Percentiles rank a stretch among this genome's conserved stretches.
Conservation (phyloP, 2,797 vertebrate species). For the Sitta carolinensis region DNA sequence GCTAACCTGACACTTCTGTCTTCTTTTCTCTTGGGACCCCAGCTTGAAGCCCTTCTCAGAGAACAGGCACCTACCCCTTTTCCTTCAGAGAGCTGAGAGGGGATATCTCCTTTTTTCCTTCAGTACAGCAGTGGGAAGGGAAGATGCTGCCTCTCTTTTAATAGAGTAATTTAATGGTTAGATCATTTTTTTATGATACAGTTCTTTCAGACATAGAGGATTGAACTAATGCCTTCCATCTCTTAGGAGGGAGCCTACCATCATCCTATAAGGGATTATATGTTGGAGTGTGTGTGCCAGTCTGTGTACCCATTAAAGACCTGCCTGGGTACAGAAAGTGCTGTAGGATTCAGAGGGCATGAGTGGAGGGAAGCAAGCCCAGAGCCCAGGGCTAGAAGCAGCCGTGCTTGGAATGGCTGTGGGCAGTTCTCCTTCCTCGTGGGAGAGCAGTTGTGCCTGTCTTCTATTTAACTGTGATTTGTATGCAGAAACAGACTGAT, state of each 20-base stretch:
- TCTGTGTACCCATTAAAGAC: background rate
- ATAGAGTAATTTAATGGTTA: background rate
- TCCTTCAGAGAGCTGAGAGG: background rate
- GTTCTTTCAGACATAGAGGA: background rate
- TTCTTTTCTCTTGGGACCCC: background rate
- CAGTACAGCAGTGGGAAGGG: background rate
- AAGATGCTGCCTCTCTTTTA: background rate
- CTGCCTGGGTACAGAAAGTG: background rate
- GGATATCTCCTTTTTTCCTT: background rate
- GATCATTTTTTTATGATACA: background rate
- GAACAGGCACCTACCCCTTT: background rate
- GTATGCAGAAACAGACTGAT: constrained; percentile 13
- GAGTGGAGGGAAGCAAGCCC: background rate
- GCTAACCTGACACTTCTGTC: background rate
- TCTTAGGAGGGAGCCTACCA: background rate
- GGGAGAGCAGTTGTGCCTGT: background rate
- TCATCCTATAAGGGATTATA: background rate
- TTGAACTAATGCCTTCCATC: background rate
- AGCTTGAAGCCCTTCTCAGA: background rate
- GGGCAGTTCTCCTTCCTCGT: background rate
- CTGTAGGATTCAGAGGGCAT: background rate
- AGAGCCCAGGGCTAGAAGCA: background rate
- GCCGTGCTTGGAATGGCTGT: background rate
- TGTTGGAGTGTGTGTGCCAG: background rate
- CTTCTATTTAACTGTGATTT: background rate